Evolutionary conservation across 2,113 vertebrate genomes (phyloP), one percentile per base, ranked within the genome.

Genomic region (Caretta caretta): DNA sequence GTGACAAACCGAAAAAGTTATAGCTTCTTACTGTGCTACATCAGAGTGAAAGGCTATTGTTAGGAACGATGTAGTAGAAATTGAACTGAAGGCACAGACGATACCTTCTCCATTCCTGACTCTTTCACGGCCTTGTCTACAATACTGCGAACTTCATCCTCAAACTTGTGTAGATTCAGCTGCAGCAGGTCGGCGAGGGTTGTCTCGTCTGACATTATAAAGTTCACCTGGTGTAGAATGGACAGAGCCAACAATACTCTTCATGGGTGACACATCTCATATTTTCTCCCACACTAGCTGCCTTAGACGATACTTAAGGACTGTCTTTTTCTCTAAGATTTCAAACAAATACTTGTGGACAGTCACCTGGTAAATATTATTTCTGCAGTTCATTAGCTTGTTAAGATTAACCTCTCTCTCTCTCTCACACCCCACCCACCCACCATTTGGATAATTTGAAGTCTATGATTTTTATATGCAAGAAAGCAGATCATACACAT

Each of bases 71-170:
- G 10, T 57, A 19, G 24, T 0, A 51, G 24, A 42, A 31, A 46
- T 83, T 0, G 3, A 85, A n/a, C 7, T 31, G 13, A 65, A 65
- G 35, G 62, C 38, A 72, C 22, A 20, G 4, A 10, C 17, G 0
- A 0, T 62, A 98, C 98, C 98, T 98, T 99, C 85, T 99, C 98
- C 98, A 98, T 98, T n/a, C 98, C 98, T 0, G 96, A 97, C 84
- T 99, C 98, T 75, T 99, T 99, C 17, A 98, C 76, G 0, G 98
- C 98, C 90, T 98, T 99, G 95, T 98, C 98, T 35, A 99, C 98
- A 0, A 98, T 98, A 84, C 96, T 96, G 0, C 89, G 97, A 80
- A 99, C 98, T 78, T 98, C 98, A 3, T 99, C 98, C 84, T 98
- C 98, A 0, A 96, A 98, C 6, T 94, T 79, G 95, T 99, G 98